Conservation (phyloP, 2,888 invertebrate genomes). For the Leptinotarsa juncta region DNA sequence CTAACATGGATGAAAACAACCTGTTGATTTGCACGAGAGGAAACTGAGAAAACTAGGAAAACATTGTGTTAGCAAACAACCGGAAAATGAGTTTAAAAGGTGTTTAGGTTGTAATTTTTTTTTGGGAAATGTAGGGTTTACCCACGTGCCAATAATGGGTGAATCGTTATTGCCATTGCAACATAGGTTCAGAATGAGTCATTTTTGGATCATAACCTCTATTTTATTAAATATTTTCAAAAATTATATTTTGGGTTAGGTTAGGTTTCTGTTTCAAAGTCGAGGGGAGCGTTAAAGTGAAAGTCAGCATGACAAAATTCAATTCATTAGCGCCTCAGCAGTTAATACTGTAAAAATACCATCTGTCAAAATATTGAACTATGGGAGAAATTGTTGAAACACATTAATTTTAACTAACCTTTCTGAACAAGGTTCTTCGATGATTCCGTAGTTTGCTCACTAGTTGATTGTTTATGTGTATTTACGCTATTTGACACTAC, state of each 20-base stretch:
- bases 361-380: conserved; percentile 44
- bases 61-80: not conserved
- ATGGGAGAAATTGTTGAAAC: not conserved
- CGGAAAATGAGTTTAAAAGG: not conserved
- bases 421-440: conserved; percentile 58
- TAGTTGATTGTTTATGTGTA: conserved; percentile 56
- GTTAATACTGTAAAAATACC: conserved; percentile 40
- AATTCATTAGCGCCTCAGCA: not conserved
- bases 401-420: conserved; percentile 52
- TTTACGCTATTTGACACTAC: conserved; percentile 62
- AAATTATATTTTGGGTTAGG: too few relatives aligned
- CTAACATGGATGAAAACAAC: conserved; percentile 42
- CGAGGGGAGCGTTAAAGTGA: not conserved
- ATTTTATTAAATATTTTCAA: not conserved
- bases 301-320: not conserved
- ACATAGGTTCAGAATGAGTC: conserved; percentile 14
- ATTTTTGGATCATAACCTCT: conserved; percentile 18
- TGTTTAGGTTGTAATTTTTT: not conserved
- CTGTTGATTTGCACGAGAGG: conserved; percentile 49
- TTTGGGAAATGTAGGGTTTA: not conserved
- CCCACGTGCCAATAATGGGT: not conserved
- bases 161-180: not conserved
- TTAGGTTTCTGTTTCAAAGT: not conserved
- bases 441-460: conserved; percentile 52
- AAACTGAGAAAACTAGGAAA: not conserved